A percentile compares a stretch with the other conserved stretches of the same genome.
Conservation (phyloP, 2,113 vertebrate species). For the Deroptyus accipitrinus region DNA sequence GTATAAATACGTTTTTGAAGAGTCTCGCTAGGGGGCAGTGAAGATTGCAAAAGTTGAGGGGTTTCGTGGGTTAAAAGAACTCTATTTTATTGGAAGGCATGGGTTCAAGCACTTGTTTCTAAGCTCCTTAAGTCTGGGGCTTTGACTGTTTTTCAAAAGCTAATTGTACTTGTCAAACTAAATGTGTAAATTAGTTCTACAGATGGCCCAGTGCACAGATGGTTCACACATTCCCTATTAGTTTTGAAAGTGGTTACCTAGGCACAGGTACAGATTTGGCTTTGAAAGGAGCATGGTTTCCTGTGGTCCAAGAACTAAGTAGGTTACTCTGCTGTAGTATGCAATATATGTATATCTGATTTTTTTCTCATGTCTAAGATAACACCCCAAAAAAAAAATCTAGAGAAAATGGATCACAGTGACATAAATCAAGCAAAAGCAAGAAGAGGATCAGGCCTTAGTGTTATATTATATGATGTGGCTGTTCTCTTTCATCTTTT, state of each 20-base stretch:
- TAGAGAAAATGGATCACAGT: neutral
- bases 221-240: neutral
- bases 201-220: neutral
- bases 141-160: neutral
- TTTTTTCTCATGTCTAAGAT: neutral
- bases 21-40: slow-evolving; percentile 23
- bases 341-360: neutral
- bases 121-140: neutral
- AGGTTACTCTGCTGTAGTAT: neutral
- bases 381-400: neutral
- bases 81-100: neutral
- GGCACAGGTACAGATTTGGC: neutral
- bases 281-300: neutral
- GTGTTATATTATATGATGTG: neutral
- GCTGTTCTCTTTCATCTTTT: neutral
- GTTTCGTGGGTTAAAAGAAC: neutral
- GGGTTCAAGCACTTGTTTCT: neutral
- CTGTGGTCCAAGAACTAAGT: neutral
- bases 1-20: neutral
- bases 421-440: neutral
- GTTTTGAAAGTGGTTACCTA: neutral
- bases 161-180: neutral
- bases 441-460: neutral
- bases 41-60: slow-evolving; percentile 12
- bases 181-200: neutral